Percentiles rank a stretch among this genome's conserved stretches.
These are phyloP conservation scores for Sebastes oblongus DNA, from an alignment of 2,797 vertebrate species.

Conservation along the genomic window DNA sequence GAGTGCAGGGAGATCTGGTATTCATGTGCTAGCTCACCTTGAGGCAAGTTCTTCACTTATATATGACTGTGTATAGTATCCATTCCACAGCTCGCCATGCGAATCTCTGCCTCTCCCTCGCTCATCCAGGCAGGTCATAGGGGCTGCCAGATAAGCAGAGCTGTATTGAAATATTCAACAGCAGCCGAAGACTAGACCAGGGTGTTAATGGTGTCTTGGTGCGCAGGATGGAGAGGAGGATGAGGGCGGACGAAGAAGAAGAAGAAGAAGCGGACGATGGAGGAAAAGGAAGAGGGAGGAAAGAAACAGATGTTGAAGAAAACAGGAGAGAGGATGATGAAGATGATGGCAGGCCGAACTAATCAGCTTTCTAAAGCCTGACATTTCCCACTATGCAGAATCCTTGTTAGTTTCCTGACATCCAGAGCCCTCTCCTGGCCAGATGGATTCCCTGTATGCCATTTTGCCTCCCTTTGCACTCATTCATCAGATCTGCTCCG, in stretches of 20 bases:
- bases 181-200: slow-evolving; percentile 71
- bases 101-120: slow-evolving; percentile 72
- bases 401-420: slow-evolving; percentile 73
- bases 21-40: slow-evolving; percentile 77
- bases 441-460: slow-evolving; percentile 56
- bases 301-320: not conserved
- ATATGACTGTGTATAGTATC: slow-evolving; percentile 79
- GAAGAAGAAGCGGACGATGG: not conserved
- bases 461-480: slow-evolving; percentile 35
- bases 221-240: slow-evolving; percentile 28
- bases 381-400: slow-evolving; percentile 26
- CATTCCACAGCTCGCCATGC: slow-evolving; percentile 75
- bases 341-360: slow-evolving; percentile 28
- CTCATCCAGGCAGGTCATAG: slow-evolving; percentile 80
- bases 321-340: slow-evolving; percentile 18
- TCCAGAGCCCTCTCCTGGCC: slow-evolving; percentile 84
- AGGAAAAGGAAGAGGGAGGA: not conserved
- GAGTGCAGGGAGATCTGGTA: slow-evolving; percentile 67
- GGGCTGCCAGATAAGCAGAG: slow-evolving; percentile 79
- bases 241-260: not conserved
- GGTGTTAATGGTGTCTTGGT: slow-evolving; percentile 74
- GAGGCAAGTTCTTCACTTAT: slow-evolving; percentile 79
- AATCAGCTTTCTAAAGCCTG: slow-evolving; percentile 45
- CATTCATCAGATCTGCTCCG: slow-evolving; percentile 48
- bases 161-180: slow-evolving; percentile 85